A percentile compares a stretch with the other conserved stretches of the same genome.
phyloP scores from a whole-genome alignment of 2,797 vertebrate genomes.

The Phrynocephalus forsythii region DNA sequence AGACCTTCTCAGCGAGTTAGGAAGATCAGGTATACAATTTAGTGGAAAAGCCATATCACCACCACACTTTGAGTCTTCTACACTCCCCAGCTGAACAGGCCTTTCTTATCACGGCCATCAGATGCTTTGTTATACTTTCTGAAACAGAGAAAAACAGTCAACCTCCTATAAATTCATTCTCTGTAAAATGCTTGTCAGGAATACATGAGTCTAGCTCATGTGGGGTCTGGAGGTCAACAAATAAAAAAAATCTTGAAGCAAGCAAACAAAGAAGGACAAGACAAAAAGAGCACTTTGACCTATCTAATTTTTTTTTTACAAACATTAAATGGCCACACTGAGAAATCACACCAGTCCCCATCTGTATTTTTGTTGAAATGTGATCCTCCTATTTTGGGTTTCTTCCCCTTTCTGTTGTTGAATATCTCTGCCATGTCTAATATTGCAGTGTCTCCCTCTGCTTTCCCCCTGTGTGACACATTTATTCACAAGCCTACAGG shows the following conservation, averaged over 20 bases:
- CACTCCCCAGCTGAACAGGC: too few relatives aligned
- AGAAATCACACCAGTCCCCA: not conserved
- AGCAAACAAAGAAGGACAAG: not conserved
- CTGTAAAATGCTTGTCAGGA: conserved; percentile 2
- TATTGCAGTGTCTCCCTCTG: not conserved
- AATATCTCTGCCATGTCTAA: not conserved
- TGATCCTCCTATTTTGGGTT: not conserved
- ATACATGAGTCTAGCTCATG: not conserved
- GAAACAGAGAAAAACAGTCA: too few relatives aligned
- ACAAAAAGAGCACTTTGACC: not conserved
- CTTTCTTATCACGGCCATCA: too few relatives aligned
- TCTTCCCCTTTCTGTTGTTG: too few relatives aligned
- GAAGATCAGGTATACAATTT: too few relatives aligned
- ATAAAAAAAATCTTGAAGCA: not conserved
- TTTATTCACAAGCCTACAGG: not conserved
- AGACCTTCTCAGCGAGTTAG: too few relatives aligned
- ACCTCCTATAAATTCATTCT: not conserved
- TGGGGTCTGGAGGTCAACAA: not conserved
- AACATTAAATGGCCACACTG: not conserved
- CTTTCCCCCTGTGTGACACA: not conserved
- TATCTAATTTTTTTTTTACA: not conserved
- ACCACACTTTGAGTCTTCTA: too few relatives aligned
- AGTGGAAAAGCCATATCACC: too few relatives aligned
- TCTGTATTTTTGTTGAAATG: not conserved
- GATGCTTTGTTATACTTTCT: too few relatives aligned